Evolutionary conservation across 2,888 invertebrate species (phyloP).

Genomic region (Tiliacea aurago): DNA sequence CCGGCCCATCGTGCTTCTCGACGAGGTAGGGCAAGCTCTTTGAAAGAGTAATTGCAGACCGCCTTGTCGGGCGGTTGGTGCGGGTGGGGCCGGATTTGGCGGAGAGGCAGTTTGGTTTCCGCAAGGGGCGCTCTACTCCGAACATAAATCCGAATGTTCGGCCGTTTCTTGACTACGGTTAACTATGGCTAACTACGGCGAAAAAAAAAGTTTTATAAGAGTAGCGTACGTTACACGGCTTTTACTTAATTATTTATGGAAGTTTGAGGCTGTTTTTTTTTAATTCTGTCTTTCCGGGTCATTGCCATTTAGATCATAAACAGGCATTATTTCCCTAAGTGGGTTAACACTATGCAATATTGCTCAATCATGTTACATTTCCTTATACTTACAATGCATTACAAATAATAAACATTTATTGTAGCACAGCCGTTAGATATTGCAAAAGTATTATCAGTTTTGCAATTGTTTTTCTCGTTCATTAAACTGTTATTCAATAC

Average conservation of each 20-base stretch:
- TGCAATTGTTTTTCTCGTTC: conserved; percentile 7
- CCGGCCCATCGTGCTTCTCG: too few relatives aligned
- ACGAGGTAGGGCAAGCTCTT: too few relatives aligned
- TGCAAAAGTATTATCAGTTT: conserved; percentile 4
- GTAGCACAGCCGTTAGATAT: background rate
- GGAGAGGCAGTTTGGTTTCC: too few relatives aligned
- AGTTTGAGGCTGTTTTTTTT: background rate
- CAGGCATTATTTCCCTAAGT: background rate
- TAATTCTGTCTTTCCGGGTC: background rate
- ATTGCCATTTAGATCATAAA: background rate
- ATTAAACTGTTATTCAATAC: conserved; percentile 8
- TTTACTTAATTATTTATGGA: background rate
- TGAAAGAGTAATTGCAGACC: too few relatives aligned
- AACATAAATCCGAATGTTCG: too few relatives aligned
- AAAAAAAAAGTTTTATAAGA: too few relatives aligned
- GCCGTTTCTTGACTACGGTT: too few relatives aligned
- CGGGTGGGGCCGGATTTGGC: too few relatives aligned
- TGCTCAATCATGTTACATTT: background rate
- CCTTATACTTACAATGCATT: background rate
- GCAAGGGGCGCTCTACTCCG: too few relatives aligned
- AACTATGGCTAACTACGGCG: too few relatives aligned
- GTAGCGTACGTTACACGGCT: too few relatives aligned
- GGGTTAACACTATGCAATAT: background rate
- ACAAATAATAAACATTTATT: conserved; percentile 4
- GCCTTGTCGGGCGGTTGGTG: too few relatives aligned